Percentiles rank a stretch among this genome's conserved stretches.
phyloP scores from a whole-genome alignment of 2,797 vertebrate species.

The Platyrinchus mystaceus region DNA sequence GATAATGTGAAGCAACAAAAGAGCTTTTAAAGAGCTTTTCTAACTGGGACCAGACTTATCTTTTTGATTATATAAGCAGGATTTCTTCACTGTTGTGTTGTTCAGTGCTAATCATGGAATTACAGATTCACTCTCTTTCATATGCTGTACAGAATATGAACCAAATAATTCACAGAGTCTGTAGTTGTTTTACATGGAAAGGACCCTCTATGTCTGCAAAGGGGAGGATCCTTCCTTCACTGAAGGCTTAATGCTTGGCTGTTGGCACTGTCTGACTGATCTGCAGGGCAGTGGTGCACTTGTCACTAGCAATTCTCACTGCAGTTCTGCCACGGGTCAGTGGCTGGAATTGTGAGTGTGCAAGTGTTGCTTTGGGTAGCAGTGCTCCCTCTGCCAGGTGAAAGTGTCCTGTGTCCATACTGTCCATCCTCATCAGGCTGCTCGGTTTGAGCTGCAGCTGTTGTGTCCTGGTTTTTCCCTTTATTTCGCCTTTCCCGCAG shows the following conservation, averaged over 20 bases:
- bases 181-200: not conserved
- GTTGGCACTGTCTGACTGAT: not conserved
- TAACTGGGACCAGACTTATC: slow-evolving; percentile 9
- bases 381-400: not conserved
- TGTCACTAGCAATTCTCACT: not conserved
- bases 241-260: not conserved
- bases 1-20: slow-evolving; percentile 54
- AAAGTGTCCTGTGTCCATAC: not conserved
- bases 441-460: not conserved
- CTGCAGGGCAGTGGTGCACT: not conserved
- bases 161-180: not conserved
- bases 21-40: slow-evolving; percentile 50
- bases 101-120: slow-evolving; percentile 36
- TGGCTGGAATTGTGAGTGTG: not conserved
- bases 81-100: slow-evolving; percentile 39
- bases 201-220: accelerated
- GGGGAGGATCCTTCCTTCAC: not conserved
- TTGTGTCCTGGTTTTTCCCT: not conserved
- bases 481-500: accelerated
- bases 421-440: not conserved
- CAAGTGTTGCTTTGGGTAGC: not conserved
- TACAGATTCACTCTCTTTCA: slow-evolving; percentile 21
- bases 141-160: not conserved
- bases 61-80: slow-evolving; percentile 58
- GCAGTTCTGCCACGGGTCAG: not conserved